Evolutionary conservation across 2,888 invertebrate genomes (phyloP), one percentile per base, ranked within the genome.

Genomic region (Hedychridium roseum): DNA sequence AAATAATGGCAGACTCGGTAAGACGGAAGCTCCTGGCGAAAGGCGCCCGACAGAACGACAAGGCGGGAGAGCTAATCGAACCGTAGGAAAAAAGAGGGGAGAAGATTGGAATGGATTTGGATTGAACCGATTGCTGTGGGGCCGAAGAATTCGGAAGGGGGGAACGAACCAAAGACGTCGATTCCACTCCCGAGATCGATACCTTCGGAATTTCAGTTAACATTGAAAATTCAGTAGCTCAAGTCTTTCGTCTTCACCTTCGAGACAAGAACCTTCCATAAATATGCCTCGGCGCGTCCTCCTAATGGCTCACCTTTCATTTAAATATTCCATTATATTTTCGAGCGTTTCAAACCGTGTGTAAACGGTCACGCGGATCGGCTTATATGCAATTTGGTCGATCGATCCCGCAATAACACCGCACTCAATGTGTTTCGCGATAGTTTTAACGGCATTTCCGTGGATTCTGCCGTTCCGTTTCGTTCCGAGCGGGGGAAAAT

Each of bases 1-100:
- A 68, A 71, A 67, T 66, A 68, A 70, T 66, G 62, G 57, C 60
- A 54, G 61, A 52, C 50, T 52, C 47, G 54, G 34, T 32, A 27
- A 30, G 45, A 39, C 39, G 16, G 38, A 50, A 62, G 45, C 32
- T 39, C 31, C 44, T 30, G 30, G 54, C 38, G 42, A 52, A 35
- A 39, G 31, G 15, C 26, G 35, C 23, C n/a, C 14, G 16, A 6
- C 12, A 20, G 43, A 21, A 32, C 17, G 38, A 43, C 26, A 15
- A 39, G 30, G 26, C 31, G 31, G 35, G 32, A 34, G 40, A 36
- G 46, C 32, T 30, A 42, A 14, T 28, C 12, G 21, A 36, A 3
- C 2, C 11, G 4, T n/a, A 15, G 20, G 5, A 6, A n/a, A 9
- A 28, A 28, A 27, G 12, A 37, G 37, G 14, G n/a, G 14, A 14